Evolutionary conservation across 2,888 invertebrate genomes (phyloP).

Genomic region (Copidosoma aretas): DNA sequence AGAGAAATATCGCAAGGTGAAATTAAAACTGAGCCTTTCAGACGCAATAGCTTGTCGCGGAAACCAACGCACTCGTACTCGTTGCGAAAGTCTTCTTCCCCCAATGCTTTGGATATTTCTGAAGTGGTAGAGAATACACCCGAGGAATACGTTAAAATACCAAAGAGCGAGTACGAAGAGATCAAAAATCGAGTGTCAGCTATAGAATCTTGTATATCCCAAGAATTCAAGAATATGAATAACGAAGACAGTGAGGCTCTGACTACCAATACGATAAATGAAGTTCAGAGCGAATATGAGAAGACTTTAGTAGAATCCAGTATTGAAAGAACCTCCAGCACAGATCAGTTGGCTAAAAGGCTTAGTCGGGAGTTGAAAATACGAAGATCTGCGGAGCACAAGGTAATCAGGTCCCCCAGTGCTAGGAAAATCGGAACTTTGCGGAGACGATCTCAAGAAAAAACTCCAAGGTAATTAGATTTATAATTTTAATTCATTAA

Average conservation of each 20-base stretch:
- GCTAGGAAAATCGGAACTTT: conserved; percentile 81
- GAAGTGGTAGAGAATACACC: conserved; percentile 45
- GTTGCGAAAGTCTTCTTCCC: conserved; percentile 29
- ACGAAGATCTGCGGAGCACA: conserved; percentile 72
- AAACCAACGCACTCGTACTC: conserved; percentile 41
- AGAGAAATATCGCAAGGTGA: conserved; percentile 31
- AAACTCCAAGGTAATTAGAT: conserved; percentile 52
- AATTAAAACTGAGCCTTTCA: conserved; percentile 22
- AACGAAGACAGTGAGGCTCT: conserved; percentile 51
- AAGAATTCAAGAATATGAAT: conserved; percentile 66
- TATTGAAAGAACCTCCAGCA: conserved; percentile 69
- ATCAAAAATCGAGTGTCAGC: conserved; percentile 78
- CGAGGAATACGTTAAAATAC: conserved; percentile 74
- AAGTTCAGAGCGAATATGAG: conserved; percentile 77
- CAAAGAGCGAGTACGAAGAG: conserved; percentile 79
- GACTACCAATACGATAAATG: conserved; percentile 65
- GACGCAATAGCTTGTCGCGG: conserved; percentile 37
- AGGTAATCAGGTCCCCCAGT: conserved; percentile 79
- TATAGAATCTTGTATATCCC: conserved; percentile 74
- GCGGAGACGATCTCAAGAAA: conserved; percentile 75
- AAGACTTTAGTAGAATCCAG: conserved; percentile 76
- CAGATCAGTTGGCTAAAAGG: conserved; percentile 75
- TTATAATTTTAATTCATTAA: no score
- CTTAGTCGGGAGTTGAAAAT: conserved; percentile 78
- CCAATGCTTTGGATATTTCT: neutral